Evolutionary conservation across 2,797 vertebrate genomes (phyloP), one percentile per base, ranked within the genome.

Genomic region (Enteromius paludinosus): DNA sequence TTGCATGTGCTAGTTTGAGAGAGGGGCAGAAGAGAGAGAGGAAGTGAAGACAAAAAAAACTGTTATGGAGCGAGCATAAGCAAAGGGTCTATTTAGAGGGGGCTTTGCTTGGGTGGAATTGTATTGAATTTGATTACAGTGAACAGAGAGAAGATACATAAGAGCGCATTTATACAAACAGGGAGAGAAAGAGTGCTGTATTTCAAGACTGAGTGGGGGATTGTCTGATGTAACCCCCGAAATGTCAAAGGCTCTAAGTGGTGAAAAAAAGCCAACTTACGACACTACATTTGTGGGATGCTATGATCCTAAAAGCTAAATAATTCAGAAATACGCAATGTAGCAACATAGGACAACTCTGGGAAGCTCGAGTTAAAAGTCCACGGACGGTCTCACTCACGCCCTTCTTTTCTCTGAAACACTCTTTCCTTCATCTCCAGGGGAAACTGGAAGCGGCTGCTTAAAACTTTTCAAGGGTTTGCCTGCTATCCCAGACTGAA

Each of bases 381-480:
- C n/a, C 33, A 43, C 28, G 43, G 23, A 35, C 35, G 74, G 47
- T 77, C 68, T 73, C 73, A 41, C 45, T 68, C 59, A 54, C 33
- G 52, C 49, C 43, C 23, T 64, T 38, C 49, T 65, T 72, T 78
- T 82, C 61, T 78, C 25, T 71, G 69, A 75, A 66, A 73, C 61
- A 33, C 76, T 79, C 33, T 56, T 79, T 79, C 79, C 81, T 78
- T 82, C 41, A 83, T 85, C 81, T 84, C 85, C 25, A 78, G 52
- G 79, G 87, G 78, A 80, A 83, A 81, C 83, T 35, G 75, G 81
- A 82, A 81, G 83, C 49, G 30, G 69, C 45, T 75, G 75, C 76
- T 54, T 69, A 80, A 83, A 83, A 76, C 74, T 71, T 84, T 70
- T 49, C 61, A 74, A 78, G 75, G 28, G 38, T 72, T 79, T 15